Percentiles rank a stretch among this genome's conserved stretches.
Conservation (phyloP, 2,888 invertebrate genomes). For the Byasa hedistus region DNA sequence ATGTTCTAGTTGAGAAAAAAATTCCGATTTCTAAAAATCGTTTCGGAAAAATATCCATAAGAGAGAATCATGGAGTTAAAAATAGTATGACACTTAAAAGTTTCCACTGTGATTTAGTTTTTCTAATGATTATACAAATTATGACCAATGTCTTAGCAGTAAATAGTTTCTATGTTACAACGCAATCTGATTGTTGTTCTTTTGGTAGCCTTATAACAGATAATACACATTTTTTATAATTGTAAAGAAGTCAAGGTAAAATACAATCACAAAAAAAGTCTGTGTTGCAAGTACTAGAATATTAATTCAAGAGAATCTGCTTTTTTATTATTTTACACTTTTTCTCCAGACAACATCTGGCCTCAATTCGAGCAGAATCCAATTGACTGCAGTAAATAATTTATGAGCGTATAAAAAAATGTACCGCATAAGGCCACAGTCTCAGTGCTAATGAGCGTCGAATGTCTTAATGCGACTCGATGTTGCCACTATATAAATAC, state of each 20-base stretch:
- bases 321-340: slow-evolving; percentile 35
- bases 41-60: too few species aligned
- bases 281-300: background rate
- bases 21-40: too few species aligned
- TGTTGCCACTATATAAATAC: slow-evolving; percentile 9
- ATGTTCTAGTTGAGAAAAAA: too few species aligned
- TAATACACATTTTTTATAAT: background rate
- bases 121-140: too few species aligned
- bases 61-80: too few species aligned
- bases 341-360: slow-evolving; percentile 44
- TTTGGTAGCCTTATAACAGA: background rate
- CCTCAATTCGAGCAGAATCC: slow-evolving; percentile 51
- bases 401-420: slow-evolving; percentile 27
- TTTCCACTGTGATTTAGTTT: too few species aligned
- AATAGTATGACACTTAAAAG: too few species aligned
- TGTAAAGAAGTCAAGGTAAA: background rate
- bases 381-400: slow-evolving; percentile 39
- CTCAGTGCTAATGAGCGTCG: slow-evolving; percentile 24
- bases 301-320: slow-evolving; percentile 1
- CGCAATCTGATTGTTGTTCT: background rate
- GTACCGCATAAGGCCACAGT: slow-evolving; percentile 14
- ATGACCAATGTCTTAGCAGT: too few species aligned
- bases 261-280: background rate
- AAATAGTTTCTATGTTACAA: too few species aligned
- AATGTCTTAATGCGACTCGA: slow-evolving; percentile 15